Base-by-base conservation (phyloP, 2,888 invertebrate genomes). In the Leucoptera coffeella region DNA sequence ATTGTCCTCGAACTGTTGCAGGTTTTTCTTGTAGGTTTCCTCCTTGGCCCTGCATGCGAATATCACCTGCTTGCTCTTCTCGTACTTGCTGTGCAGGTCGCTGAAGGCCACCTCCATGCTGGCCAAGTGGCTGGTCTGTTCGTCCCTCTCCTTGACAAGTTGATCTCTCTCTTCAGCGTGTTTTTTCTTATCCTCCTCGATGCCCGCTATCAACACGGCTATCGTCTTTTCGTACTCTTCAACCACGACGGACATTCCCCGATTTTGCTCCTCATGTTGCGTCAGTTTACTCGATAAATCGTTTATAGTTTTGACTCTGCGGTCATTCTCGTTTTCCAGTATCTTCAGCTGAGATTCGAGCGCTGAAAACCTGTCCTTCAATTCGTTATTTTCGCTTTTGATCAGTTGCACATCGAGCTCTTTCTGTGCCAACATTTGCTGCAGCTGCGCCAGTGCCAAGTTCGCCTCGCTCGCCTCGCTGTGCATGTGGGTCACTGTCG, bases 181-280 rank as follows among this genome's bases (percentile, higher is more conserved):
- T 35, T 71, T 55, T 43, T 78, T 77, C 40, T 76, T 77, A 31
- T 80, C 79, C 38, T 78, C 77, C 41, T 84, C 83, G 37, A 77
- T 80, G 45, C 84, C 82, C 23, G 79, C 75, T 41, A 85, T 78
- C 43, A 85, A 67, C 49, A 80, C 78, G 11, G 83, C 78, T 43
- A 86, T 84, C 31, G 85, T 84, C 47, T 82, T 82, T 49, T 86
- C 85, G 59, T 85, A 86, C 42, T 85, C 84, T 43, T 80, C 79
- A 41, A 86, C 78, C 24, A 85, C 80, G 37, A 75, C 69, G 40
- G 82, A 82, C 60, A 77, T 59, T 40, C 72, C 71, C 40, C 55
- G 59, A 46, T 77, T 69, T 29, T 55, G 45, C 52, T 50, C 67
- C 13, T 48, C 67, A 36, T 62, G 67, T 35, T 69, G 64, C 15